Conservation (phyloP, 2,888 invertebrate species). For the Spatulosminthurus flaviceps region DNA sequence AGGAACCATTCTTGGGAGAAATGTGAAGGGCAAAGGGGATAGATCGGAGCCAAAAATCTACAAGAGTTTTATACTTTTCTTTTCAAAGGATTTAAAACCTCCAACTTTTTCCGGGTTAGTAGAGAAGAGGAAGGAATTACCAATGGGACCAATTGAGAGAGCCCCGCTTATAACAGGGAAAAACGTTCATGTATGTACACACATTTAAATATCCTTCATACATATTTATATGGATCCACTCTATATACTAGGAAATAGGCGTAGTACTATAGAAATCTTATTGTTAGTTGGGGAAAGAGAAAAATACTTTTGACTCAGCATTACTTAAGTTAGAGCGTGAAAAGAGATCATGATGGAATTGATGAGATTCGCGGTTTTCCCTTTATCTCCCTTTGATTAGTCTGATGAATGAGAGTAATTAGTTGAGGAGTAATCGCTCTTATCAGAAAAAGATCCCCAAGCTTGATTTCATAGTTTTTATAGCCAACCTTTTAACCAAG, state of each 20-base stretch:
- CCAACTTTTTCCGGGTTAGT: background rate
- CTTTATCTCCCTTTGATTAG: conserved; percentile 45
- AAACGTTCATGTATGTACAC: background rate
- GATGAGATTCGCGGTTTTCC: conserved; percentile 47
- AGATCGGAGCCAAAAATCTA: background rate
- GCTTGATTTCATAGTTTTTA: too few species aligned
- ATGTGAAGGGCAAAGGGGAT: too few species aligned
- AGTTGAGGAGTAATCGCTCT: conserved; percentile 45
- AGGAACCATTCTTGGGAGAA: too few species aligned
- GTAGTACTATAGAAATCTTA: too few species aligned
- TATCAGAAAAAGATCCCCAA: conserved; percentile 34
- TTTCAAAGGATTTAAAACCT: background rate
- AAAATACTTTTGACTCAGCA: conserved; percentile 43
- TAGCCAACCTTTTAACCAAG: too few species aligned
- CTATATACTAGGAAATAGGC: too few species aligned
- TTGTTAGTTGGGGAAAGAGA: background rate
- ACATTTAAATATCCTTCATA: background rate
- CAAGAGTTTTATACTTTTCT: background rate
- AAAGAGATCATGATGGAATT: conserved; percentile 43
- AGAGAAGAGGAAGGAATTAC: too few species aligned
- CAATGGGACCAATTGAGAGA: too few species aligned
- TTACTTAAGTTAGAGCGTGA: conserved; percentile 9
- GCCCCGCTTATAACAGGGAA: too few species aligned
- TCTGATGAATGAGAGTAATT: conserved; percentile 47
- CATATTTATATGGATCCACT: too few species aligned